Base-by-base conservation (phyloP, 2,113 vertebrate species). In the Trematomus loennbergii region DNA sequence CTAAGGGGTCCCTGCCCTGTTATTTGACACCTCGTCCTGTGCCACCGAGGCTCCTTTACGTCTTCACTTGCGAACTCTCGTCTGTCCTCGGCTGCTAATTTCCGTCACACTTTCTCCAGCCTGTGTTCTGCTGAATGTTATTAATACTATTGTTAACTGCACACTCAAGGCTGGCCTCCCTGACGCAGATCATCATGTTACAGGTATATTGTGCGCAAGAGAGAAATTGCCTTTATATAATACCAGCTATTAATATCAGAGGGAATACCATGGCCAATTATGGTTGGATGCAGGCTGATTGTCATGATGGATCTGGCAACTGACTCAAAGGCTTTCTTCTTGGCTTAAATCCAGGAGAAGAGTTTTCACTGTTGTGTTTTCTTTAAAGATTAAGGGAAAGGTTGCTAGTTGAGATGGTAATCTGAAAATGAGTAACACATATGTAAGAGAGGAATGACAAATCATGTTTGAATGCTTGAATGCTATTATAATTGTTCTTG, bases 141-240 rank as follows among this genome's bases (percentile, higher is more conserved):
- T 93, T 92, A 91, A 93, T 93, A 93, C 90, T 88, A 92, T 93
- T 93, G 92, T 93, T 93, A 93, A 93, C 87, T 81, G 86, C 89
- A 88, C 76, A 84, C 81, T 87, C 89, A 91, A 92, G 91, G 92
- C 82, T 92, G 87, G 22, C 73, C 83, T 82, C 77, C 54, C 72
- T 43, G 62, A 84, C 84, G 83, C 78, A 83, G 70, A 80, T 91
- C 90, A 93, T 93, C 92, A 73, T 89, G 73, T 93, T 92, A 92
- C 92, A 90, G 88, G 83, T 87, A 82, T 92, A 90, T 80, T 87
- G 77, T 89, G 71, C 71, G 73, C 87, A 82, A 79, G 84, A 80
- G 86, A 81, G 77, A 89, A 90, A 90, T 86, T 75, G 81, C 52
- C 84, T 92, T 88, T 82, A 88, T 88, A 88, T 90, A 89, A 91